These are phyloP conservation scores for Pangasius macronema DNA, from an alignment of 2,797 vertebrate species.

Conservation along the genomic window DNA sequence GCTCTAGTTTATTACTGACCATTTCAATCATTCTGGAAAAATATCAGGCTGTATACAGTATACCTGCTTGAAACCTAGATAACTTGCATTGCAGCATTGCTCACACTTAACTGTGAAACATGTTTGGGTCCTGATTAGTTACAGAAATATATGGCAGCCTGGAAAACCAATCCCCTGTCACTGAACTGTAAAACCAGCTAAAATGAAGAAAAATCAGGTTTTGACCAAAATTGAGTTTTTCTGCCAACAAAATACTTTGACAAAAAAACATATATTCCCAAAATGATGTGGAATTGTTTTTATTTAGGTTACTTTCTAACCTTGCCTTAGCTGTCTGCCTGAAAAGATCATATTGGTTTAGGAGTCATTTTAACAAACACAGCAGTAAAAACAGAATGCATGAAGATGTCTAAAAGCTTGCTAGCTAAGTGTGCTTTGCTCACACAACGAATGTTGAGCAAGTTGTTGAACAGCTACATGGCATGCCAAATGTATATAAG, in stretches of 20 bases:
- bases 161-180: background rate
- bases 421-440: background rate
- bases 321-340: background rate
- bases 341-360: background rate
- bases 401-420: background rate
- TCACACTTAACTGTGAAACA: background rate
- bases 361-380: background rate
- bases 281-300: background rate
- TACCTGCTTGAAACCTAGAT: background rate
- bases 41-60: background rate
- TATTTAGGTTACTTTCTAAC: background rate
- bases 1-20: background rate
- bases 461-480: background rate
- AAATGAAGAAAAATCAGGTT: background rate
- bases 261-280: background rate
- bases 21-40: background rate
- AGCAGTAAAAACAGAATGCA: background rate
- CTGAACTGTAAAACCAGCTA: background rate
- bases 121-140: background rate
- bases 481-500: background rate
- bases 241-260: background rate
- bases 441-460: background rate
- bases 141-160: background rate
- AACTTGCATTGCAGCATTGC: background rate
- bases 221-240: background rate